Evolutionary conservation across 2,888 invertebrate genomes (phyloP), one percentile per base, ranked within the genome.

Genomic region (Rhorus exstirpatorius): DNA sequence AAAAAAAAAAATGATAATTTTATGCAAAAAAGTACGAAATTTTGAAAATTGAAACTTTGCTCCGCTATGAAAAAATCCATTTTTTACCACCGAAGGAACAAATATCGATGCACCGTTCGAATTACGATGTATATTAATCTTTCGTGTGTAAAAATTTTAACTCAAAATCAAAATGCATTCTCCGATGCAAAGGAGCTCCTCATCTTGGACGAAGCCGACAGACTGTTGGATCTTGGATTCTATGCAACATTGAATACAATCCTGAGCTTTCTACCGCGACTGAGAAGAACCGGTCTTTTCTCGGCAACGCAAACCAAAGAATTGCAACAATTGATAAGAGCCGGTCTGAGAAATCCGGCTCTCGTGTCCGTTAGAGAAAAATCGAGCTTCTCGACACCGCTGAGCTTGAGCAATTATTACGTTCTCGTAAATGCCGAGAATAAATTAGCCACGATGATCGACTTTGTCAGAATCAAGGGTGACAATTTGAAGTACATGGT

Each of bases 281-380:
- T 98, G 90, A 94, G 99, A 35, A 95, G 99, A 86, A 99, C 99
- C 0, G 99, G 99, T 0, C 94, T 99, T n/a, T 99, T 99, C 94
- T 99, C 99, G 0, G 99, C 99, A 0, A 99, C 99, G 0, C 99
- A 99, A 93, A 99, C 99, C 0, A 97, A 98, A 90, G 97, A 99
- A 93, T 95, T 99, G 0, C 96, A 97, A 83, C 97, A 98, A 88
- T 93, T 99, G 12, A 97, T 99, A 67, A 94, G 98, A 87, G 99
- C 99, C 1, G 99, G 99, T 0, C 93, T 99, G 4, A 94, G 99
- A 85, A 99, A 99, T 94, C 99, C 99, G 0, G 97, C 98, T 0
- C 93, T 97, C 0, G 96, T 99, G 8, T 95, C 96, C 14, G 98
- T 99, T 0, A 97, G 97, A 90, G 98, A 98, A 90, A 98, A 98